These are phyloP conservation scores for Bubo blakistoni DNA, from an alignment of 2,113 vertebrate genomes.

Conservation along the genomic window DNA sequence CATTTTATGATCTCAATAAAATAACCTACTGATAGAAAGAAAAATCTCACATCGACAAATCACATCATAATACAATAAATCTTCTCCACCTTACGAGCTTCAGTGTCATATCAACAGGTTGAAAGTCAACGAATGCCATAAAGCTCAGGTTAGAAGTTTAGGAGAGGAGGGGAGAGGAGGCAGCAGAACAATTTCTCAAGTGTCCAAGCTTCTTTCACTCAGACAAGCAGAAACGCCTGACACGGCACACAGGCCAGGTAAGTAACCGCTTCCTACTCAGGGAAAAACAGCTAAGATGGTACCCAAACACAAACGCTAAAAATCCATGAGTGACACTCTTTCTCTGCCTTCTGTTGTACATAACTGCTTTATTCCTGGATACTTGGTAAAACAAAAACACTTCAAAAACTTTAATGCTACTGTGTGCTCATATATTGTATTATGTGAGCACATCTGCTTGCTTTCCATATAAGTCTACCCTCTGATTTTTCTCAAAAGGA, in stretches of 20 bases:
- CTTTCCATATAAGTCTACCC: background rate
- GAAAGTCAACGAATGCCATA: background rate
- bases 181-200: background rate
- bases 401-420: background rate
- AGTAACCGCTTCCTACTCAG: background rate
- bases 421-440: background rate
- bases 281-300: background rate
- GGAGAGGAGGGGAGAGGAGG: background rate
- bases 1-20: slow-evolving; percentile 40
- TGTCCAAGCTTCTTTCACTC: background rate
- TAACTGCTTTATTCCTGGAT: background rate
- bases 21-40: slow-evolving; percentile 23
- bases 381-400: background rate
- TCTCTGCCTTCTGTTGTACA: background rate
- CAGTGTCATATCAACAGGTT: background rate
- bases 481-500: background rate
- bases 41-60: slow-evolving; percentile 5
- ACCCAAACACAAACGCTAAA: background rate
- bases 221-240: background rate
- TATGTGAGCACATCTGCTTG: background rate
- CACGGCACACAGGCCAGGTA: background rate
- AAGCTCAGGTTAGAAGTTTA: background rate
- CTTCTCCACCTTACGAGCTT: background rate
- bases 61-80: background rate
- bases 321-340: background rate